Evolutionary conservation across 2,113 vertebrate genomes (phyloP).

Genomic region (Gambusia holbrooki): DNA sequence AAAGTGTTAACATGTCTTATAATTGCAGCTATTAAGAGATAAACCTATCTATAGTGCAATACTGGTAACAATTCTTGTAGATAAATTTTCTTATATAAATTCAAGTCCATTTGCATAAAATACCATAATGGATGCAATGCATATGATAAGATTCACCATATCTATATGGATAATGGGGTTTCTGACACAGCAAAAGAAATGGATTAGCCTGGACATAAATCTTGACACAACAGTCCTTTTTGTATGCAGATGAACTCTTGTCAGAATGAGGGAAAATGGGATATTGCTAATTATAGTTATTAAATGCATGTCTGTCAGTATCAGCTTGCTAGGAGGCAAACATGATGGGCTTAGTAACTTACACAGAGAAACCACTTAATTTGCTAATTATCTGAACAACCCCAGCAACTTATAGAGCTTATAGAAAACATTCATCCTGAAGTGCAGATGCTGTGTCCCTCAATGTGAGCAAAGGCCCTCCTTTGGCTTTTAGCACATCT

Average conservation of each 20-base stretch:
- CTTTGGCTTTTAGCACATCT: conserved; percentile 25
- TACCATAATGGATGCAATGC: conserved; percentile 9
- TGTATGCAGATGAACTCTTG: conserved; percentile 53
- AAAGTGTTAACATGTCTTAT: neutral
- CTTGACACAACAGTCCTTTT: conserved; percentile 51
- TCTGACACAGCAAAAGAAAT: conserved; percentile 31
- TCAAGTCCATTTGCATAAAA: conserved; percentile 26
- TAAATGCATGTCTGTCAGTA: conserved; percentile 65
- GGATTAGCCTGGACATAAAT: conserved; percentile 59
- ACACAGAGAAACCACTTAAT: conserved; percentile 64
- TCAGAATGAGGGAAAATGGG: conserved; percentile 50
- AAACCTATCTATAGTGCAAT: conserved; percentile 30
- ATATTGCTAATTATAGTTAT: conserved; percentile 67
- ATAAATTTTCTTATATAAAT: conserved; percentile 26
- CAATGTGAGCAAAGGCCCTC: conserved; percentile 51
- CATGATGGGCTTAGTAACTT: conserved; percentile 58
- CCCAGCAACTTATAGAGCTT: conserved; percentile 39
- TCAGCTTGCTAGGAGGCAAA: conserved; percentile 44
- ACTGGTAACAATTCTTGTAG: conserved; percentile 23
- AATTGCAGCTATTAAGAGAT: conserved; percentile 7
- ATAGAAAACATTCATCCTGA: conserved; percentile 34
- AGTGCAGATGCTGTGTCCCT: conserved; percentile 23
- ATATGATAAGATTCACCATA: conserved; percentile 30
- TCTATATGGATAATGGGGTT: conserved; percentile 52
- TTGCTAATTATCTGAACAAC: conserved; percentile 68